These are phyloP conservation scores for Ceramica pisi DNA, from an alignment of 2,888 invertebrate species.

Conservation along the genomic window DNA sequence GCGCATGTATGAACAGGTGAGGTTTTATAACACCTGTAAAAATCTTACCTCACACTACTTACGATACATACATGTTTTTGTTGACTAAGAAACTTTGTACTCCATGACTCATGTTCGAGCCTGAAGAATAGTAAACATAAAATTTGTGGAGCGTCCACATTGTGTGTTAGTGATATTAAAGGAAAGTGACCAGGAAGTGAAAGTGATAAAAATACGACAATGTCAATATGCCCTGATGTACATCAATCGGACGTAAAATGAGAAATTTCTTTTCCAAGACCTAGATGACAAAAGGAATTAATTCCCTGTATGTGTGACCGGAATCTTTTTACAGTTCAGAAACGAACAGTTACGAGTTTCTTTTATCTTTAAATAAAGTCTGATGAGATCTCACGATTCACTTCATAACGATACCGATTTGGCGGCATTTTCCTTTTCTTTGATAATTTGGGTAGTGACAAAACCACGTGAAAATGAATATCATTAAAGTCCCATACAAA, in stretches of 20 bases:
- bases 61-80: conserved; percentile 53
- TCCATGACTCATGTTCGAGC: conserved; percentile 56
- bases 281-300: conserved; percentile 30
- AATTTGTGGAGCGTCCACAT: conserved; percentile 37
- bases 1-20: conserved; percentile 63
- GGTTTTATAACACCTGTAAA: conserved; percentile 66
- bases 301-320: conserved; percentile 11
- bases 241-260: conserved; percentile 20
- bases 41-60: conserved; percentile 62
- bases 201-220: conserved; percentile 48
- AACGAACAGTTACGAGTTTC: conserved; percentile 29
- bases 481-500: conserved; percentile 37
- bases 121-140: conserved; percentile 29
- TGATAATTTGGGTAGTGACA: conserved; percentile 15
- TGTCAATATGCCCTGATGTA: conserved; percentile 29
- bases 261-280: conserved; percentile 16
- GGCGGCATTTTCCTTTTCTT: conserved; percentile 20
- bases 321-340: conserved; percentile 17
- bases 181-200: conserved; percentile 51
- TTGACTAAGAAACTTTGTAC: conserved; percentile 61
- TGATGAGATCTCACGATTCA: conserved; percentile 19
- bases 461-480: conserved; percentile 49
- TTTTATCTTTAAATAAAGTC: conserved; percentile 10
- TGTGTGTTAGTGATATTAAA: conserved; percentile 33
- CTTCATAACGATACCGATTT: conserved; percentile 10